Evolutionary conservation across 1,140 invertebrate genomes (phyloP), one percentile per base, ranked within the genome.

Genomic region (Eulimnadia texana): DNA sequence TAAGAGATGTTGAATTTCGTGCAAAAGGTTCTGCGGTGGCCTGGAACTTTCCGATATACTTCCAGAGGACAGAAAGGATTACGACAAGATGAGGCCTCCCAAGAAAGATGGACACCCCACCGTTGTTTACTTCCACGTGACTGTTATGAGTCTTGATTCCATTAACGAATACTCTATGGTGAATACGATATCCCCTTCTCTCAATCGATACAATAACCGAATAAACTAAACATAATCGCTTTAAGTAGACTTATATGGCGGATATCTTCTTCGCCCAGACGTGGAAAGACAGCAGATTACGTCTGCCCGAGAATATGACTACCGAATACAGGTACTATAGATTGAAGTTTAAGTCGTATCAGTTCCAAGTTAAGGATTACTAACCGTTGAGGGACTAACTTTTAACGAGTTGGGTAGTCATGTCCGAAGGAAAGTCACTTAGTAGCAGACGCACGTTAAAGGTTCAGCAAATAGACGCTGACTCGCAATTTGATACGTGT

Each of bases 141-240:
- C 89, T 0, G 90, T 93, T 10, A 90, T 93, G 86, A 87, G 88
- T 3, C 73, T 93, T 50, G 90, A 93, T 74, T 92, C 88, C 16
- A 93, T 93, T 50, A 88, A 93, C 68, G 89, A 93, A 72, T 88
- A 83, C 66, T 91, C 89, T 9, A 93, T 93, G 90, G 86, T 88
- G 77, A 70, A 68, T 63, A 23, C 29, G 29, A 1, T 29, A 10
- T 16, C 20, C 24, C n/a, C 24, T 58, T 22, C 3, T 11, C 24
- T 28, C 24, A 19, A 20, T 20, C 13, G 24, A 55, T 55, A 1
- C 23, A 55, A 25, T 24, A 55, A 55, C 11, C 50, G 0, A 51
- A 51, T 3, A 24, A 3, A 9, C n/a, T 19, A 20, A 24, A 23
- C 13, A 19, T 64, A 24, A 64, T 25, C 47, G 13, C 50, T 16